These are phyloP conservation scores for Ambastaia sidthimunki DNA, from an alignment of 2,797 vertebrate species.

Conservation along the genomic window DNA sequence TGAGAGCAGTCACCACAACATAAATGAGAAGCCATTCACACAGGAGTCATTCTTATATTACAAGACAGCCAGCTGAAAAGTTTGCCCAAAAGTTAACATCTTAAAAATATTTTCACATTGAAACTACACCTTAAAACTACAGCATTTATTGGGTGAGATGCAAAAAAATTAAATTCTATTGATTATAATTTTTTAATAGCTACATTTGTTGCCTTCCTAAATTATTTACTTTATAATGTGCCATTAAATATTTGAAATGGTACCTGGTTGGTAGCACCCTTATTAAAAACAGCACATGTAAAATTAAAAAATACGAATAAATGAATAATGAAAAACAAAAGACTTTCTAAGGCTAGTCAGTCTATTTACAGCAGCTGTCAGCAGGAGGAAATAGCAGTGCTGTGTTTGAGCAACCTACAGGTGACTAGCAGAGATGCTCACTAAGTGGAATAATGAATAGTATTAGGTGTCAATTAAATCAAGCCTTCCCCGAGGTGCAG, in stretches of 20 bases:
- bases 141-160: too few relatives aligned
- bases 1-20: too few relatives aligned
- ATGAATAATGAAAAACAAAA: conserved; percentile 1
- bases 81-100: too few relatives aligned
- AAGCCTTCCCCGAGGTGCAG: conserved; percentile 93
- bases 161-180: too few relatives aligned
- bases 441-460: conserved; percentile 99
- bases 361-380: conserved; percentile 93
- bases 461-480: conserved; percentile 99
- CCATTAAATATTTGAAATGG: neutral
- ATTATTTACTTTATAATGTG: neutral
- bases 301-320: neutral
- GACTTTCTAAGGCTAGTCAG: conserved; percentile 27
- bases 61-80: too few relatives aligned
- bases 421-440: conserved; percentile 98
- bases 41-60: too few relatives aligned
- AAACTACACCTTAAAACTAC: too few relatives aligned
- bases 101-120: too few relatives aligned
- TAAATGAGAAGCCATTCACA: too few relatives aligned
- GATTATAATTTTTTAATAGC: neutral
- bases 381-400: conserved; percentile 82
- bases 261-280: neutral
- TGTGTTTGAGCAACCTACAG: conserved; percentile 84
- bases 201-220: neutral
- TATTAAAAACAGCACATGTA: neutral